These are phyloP conservation scores for Alectura lathami DNA, from an alignment of 2,113 vertebrate species.

Conservation along the genomic window DNA sequence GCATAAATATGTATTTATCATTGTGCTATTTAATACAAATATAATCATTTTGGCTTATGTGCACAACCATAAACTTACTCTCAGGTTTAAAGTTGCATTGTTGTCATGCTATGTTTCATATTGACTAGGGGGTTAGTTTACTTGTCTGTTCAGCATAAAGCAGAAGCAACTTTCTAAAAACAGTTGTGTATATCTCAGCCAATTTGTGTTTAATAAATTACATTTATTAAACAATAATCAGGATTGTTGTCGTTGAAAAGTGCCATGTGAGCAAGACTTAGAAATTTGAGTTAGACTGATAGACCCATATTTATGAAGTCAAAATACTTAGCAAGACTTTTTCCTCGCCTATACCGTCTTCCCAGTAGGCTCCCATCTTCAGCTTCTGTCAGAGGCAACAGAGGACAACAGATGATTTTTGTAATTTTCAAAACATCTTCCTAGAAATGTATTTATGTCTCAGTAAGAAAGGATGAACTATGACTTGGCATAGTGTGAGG, in stretches of 20 bases:
- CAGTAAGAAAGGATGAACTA: background rate
- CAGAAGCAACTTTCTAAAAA: background rate
- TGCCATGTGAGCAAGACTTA: background rate
- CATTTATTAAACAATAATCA: background rate
- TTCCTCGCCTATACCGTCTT: too few relatives aligned
- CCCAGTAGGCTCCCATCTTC: background rate
- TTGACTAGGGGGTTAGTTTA: background rate
- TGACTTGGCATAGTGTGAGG: background rate
- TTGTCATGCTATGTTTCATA: background rate
- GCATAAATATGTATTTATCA: background rate
- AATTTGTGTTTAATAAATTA: background rate
- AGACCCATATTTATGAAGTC: background rate
- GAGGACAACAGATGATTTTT: background rate
- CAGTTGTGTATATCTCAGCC: background rate
- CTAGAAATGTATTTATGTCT: background rate
- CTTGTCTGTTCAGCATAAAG: background rate
- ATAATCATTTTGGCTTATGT: background rate
- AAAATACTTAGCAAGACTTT: background rate
- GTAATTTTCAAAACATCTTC: background rate
- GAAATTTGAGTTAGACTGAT: background rate
- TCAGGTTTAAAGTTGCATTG: background rate
- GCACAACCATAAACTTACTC: background rate
- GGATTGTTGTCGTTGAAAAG: background rate
- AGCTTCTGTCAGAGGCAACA: background rate
- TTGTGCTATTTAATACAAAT: background rate